These are phyloP conservation scores for Phrynosoma platyrhinos DNA, from an alignment of 2,113 vertebrate species.

Conservation along the genomic window DNA sequence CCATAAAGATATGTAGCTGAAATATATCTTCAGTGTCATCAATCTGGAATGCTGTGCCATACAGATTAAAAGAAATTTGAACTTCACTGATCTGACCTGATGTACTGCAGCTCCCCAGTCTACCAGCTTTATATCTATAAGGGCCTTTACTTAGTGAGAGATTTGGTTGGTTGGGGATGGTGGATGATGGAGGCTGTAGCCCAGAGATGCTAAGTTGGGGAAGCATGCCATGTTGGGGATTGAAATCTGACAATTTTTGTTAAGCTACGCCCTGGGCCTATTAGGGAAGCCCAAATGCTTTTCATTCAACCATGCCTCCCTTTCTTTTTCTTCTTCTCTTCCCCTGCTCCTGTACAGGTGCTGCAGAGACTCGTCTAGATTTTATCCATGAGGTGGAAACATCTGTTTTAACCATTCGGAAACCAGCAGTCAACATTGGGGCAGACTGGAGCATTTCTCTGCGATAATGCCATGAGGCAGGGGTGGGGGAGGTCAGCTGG, in stretches of 20 bases:
- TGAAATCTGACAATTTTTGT: neutral
- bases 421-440: constrained; percentile 84
- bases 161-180: too few species aligned
- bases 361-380: constrained; percentile 77
- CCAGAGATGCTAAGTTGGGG: too few species aligned
- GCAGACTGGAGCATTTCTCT: constrained; percentile 84
- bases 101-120: too few species aligned
- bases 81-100: too few species aligned
- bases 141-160: too few species aligned
- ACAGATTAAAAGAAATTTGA: too few species aligned
- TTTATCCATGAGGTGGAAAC: constrained; percentile 85
- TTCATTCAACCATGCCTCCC: neutral
- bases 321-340: fast-evolving
- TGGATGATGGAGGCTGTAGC: too few species aligned
- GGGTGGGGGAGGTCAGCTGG: neutral
- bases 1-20: too few species aligned
- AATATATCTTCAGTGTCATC: too few species aligned
- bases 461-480: constrained; percentile 74
- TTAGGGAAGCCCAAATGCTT: neutral
- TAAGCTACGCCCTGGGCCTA: neutral
- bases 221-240: too few species aligned
- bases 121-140: too few species aligned
- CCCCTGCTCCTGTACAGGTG: constrained; percentile 66
- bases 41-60: too few species aligned
- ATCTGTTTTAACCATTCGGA: constrained; percentile 85